These are phyloP conservation scores for Strongylocentrotus purpuratus DNA, from an alignment of 35 echinoderm and acorn worm species.

Conservation along the genomic window DNA sequence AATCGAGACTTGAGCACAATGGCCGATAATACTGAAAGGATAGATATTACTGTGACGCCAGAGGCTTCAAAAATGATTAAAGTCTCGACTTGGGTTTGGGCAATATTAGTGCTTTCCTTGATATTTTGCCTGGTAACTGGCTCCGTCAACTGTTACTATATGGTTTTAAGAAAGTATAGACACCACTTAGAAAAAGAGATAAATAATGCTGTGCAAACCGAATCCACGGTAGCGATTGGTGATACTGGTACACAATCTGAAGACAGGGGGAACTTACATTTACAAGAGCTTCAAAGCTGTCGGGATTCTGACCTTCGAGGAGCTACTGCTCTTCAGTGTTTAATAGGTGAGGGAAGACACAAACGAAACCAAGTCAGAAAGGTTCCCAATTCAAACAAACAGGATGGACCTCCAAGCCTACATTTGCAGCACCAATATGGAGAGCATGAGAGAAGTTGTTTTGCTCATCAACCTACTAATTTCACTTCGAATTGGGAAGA, in stretches of 20 bases:
- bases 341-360: not conserved
- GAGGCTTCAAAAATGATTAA: not conserved
- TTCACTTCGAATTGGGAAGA: not conserved
- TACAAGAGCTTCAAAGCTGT: not conserved
- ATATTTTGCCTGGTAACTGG: not conserved
- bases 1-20: not conserved
- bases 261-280: not conserved
- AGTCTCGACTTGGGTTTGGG: not conserved
- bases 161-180: not conserved
- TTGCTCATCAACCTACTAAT: not conserved
- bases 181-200: not conserved
- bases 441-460: not conserved
- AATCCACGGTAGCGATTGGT: not conserved
- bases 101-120: not conserved
- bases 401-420: not conserved
- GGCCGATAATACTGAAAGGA: not conserved
- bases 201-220: not conserved
- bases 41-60: not conserved
- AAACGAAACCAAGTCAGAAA: not conserved
- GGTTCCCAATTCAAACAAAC: not conserved
- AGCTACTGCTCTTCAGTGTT: not conserved
- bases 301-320: not conserved
- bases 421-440: not conserved
- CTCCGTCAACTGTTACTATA: not conserved
- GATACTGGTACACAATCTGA: not conserved